phyloP scores from a whole-genome alignment of 2,797 vertebrate species.

The Bradypus variegatus region DNA sequence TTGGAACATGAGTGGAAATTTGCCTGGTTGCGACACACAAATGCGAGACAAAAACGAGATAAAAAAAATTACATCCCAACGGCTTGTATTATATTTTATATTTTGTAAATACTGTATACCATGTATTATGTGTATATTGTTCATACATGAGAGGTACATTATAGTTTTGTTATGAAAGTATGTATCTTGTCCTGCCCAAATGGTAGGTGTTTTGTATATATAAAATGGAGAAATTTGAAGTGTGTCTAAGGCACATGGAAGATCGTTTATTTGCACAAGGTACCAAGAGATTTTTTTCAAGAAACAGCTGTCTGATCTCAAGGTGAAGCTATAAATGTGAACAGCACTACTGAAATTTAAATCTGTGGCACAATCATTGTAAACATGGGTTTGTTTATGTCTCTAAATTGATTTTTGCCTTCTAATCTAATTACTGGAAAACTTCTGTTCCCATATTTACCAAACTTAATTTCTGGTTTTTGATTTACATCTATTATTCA shows the following conservation, averaged over 20 bases:
- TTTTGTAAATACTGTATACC: constrained; percentile 91
- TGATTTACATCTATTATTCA: constrained; percentile 58
- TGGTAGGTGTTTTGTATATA: constrained; percentile 82
- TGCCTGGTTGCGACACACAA: no score
- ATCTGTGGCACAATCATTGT: constrained; percentile 68
- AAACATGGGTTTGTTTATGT: constrained; percentile 58
- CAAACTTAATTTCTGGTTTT: constrained; percentile 67
- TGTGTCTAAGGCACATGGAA: constrained; percentile 73
- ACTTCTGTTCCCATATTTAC: constrained; percentile 61
- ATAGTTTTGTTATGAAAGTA: constrained; percentile 97
- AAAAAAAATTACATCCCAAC: constrained; percentile 61
- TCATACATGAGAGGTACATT: constrained; percentile 89
- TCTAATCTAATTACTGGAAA: constrained; percentile 69
- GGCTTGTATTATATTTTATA: constrained; percentile 81
- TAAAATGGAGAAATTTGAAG: constrained; percentile 74
- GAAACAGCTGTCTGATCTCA: constrained; percentile 70
- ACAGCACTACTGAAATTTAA: constrained; percentile 75
- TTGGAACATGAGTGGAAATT: no score
- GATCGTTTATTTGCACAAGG: constrained; percentile 84
- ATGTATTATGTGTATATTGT: constrained; percentile 94
- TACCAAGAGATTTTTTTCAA: constrained; percentile 68
- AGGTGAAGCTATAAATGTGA: constrained; percentile 76
- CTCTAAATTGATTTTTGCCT: constrained; percentile 67
- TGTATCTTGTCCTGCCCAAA: constrained; percentile 80
- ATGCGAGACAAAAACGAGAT: no score